Conservation (phyloP, 1,140 invertebrate species). For the Camponotus floridanus region DNA sequence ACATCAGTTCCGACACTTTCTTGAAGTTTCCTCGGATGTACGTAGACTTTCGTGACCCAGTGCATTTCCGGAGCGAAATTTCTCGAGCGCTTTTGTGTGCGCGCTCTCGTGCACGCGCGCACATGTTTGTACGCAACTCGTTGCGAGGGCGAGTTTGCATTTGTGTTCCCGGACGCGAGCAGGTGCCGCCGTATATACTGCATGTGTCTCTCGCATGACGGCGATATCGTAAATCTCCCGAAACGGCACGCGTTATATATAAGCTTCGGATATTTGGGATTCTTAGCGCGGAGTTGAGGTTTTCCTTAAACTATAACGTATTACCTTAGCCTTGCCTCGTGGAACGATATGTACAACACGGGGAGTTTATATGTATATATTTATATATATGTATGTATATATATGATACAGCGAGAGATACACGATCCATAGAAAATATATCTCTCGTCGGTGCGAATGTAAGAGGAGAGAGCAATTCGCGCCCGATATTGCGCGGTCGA, state of each 20-base stretch:
- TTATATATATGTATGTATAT: not conserved
- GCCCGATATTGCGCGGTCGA: slow-evolving; percentile 19
- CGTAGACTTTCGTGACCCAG: slow-evolving; percentile 45
- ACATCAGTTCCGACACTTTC: slow-evolving; percentile 43
- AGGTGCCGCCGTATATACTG: slow-evolving; percentile 56
- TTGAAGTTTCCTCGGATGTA: slow-evolving; percentile 17
- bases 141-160: slow-evolving; percentile 57
- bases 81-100: slow-evolving; percentile 9
- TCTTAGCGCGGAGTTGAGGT: slow-evolving; percentile 50
- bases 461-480: slow-evolving; percentile 34
- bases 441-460: slow-evolving; percentile 15
- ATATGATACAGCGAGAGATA: slow-evolving; percentile 1
- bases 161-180: slow-evolving; percentile 47
- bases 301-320: slow-evolving; percentile 30
- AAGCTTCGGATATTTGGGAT: slow-evolving; percentile 68
- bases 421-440: slow-evolving; percentile 44
- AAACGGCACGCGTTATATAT: slow-evolving; percentile 61
- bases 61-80: slow-evolving; percentile 46
- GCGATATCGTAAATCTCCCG: slow-evolving; percentile 62
- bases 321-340: slow-evolving; percentile 33
- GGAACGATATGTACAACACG: slow-evolving; percentile 64
- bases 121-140: slow-evolving; percentile 53
- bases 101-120: slow-evolving; percentile 1
- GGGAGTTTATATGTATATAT: not conserved
- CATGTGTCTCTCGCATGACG: slow-evolving; percentile 54